Evolutionary conservation across 1,140 invertebrate genomes (phyloP), one percentile per base, ranked within the genome.

Genomic region (Euwallacea fornicatus): DNA sequence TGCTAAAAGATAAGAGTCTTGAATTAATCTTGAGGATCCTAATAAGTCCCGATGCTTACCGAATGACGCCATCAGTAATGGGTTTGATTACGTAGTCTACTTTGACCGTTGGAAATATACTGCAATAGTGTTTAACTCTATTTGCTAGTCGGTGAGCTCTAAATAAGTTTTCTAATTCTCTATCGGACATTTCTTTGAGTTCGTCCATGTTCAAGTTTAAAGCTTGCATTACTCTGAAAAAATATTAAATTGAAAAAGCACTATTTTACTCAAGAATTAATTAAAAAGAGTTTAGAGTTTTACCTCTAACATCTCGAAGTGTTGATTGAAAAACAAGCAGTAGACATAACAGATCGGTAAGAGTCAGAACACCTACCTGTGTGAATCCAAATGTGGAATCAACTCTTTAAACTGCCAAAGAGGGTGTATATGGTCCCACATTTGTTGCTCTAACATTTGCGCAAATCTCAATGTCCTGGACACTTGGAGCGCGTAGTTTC

Each of bases 41-140:
- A 56, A 58, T 43, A 41, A 43, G 44, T 33, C 4, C 21, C 21
- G 4, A 33, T 4, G 21, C 67, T 69, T 44, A 71, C 69, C 69
- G 33, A 42, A 99, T 83, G 16, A 99, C 93, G 0, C 92, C 94
- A 67, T 93, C 86, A 0, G 98, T 99, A 61, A 99, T 98, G 0
- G 98, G 98, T 79, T 98, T 96, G 16, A 99, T 84, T 43, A 80
- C 89, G 0, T 93, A 89, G 13, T 96, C 91, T 76, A 98, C 87
- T 42, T 93, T 88, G 7, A 99, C 81, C 97, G 60, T 76, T 98
- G 98, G 97, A 78, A 99, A 88, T 77, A 96, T 91, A 47, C 90
- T 84, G 0, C 94, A 93, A 77, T 89, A 96, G 75, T 91, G 88
- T 81, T 97, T 96, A 0, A 99, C 86, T 6, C 88, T 81, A 16